These are phyloP conservation scores for Empidonax traillii DNA, from an alignment of 2,113 vertebrate genomes.

Conservation along the genomic window DNA sequence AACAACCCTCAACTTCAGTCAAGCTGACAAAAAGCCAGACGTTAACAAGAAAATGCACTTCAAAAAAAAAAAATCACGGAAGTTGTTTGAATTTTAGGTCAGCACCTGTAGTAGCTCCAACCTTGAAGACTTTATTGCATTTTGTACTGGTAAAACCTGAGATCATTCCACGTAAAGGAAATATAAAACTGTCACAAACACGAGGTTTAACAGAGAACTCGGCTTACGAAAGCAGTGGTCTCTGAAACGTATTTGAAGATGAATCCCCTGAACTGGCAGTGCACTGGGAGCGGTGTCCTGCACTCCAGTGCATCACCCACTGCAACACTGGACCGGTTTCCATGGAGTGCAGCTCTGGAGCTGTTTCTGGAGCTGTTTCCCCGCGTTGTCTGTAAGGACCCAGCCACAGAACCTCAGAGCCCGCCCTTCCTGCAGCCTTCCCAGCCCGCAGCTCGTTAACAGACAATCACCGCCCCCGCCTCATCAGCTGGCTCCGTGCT, in stretches of 20 bases:
- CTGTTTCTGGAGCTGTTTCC: not conserved
- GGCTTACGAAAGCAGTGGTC: not conserved
- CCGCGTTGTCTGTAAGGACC: not conserved
- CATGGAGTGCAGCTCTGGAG: not conserved
- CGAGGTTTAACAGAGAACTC: not conserved
- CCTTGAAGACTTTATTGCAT: not conserved
- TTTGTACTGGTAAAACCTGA: slow-evolving; percentile 3
- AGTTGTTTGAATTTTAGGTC: not conserved
- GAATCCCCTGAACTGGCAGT: not conserved
- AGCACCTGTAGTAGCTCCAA: not conserved
- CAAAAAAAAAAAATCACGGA: not conserved
- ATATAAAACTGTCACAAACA: not conserved
- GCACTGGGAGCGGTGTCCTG: fast-evolving
- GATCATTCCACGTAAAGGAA: not conserved
- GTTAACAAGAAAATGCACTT: not conserved
- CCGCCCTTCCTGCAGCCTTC: not conserved
- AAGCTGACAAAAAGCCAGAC: not conserved
- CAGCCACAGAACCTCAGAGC: fast-evolving
- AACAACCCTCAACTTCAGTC: not conserved
- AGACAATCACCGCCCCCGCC: slow-evolving; percentile 45
- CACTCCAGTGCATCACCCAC: not conserved
- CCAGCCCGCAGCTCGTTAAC: slow-evolving; percentile 23
- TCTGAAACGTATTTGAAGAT: not conserved
- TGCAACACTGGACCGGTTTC: fast-evolving
- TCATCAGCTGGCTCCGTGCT: slow-evolving; percentile 55